phyloP scores from a whole-genome alignment of 1,140 invertebrate species.

The Platyscapa corneri region DNA sequence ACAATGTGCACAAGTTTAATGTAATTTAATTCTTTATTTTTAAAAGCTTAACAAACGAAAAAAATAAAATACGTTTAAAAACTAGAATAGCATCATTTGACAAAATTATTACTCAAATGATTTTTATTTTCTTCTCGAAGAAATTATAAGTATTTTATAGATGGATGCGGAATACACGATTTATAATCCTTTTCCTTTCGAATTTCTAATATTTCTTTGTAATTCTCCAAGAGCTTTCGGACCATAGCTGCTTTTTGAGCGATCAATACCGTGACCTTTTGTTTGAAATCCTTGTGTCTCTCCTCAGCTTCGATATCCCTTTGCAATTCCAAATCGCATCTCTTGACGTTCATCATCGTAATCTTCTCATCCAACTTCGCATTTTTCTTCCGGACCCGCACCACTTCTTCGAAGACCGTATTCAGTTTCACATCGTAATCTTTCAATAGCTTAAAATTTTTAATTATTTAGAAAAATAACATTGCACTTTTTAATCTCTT shows the following conservation, averaged over 20 bases:
- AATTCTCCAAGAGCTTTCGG: slow-evolving; percentile 78
- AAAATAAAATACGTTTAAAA: background rate
- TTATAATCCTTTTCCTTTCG: slow-evolving; percentile 71
- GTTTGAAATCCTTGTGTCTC: slow-evolving; percentile 53
- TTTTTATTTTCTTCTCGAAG: too few species aligned
- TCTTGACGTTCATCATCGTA: slow-evolving; percentile 60
- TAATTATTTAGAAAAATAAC: background rate
- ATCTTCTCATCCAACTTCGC: slow-evolving; percentile 61
- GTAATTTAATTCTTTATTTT: too few species aligned
- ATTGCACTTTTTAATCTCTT: background rate
- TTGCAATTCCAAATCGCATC: slow-evolving; percentile 63
- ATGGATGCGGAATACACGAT: background rate
- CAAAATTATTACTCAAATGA: too few species aligned
- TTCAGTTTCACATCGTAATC: slow-evolving; percentile 54
- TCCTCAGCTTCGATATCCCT: slow-evolving; percentile 60
- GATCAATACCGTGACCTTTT: slow-evolving; percentile 74
- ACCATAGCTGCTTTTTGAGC: slow-evolving; percentile 75
- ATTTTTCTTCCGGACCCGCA: slow-evolving; percentile 58
- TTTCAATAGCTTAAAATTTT: slow-evolving; percentile 42
- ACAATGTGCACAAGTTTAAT: too few species aligned
- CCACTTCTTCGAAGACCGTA: slow-evolving; percentile 58
- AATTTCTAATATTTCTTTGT: slow-evolving; percentile 71
- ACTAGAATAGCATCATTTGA: background rate
- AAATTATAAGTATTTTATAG: background rate
- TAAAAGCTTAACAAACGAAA: too few species aligned